Base-by-base conservation (phyloP, 2,797 vertebrate genomes). In the Spea hammondii region DNA sequence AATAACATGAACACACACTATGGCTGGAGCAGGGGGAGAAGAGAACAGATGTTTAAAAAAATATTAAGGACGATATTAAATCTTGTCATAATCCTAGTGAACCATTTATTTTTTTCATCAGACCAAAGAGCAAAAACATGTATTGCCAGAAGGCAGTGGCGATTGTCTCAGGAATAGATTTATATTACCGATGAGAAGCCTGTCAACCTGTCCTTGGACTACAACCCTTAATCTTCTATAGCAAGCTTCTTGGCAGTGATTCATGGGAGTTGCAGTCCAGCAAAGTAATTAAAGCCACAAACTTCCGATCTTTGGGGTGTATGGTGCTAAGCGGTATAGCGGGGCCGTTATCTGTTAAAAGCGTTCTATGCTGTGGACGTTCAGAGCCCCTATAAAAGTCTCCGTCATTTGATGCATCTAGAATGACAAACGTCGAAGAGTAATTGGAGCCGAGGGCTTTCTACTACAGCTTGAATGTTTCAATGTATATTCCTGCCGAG, bases 401-500 rank as follows among this genome's bases (percentile, higher is more conserved):
- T 77, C 48, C 32, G 0, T 53, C 44, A 65, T 50, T 46, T n/a
- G 46, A 5, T 17, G 12, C 45, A 69, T 55, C 14, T 76, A 57
- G 55, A 13, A 57, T 59, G 67, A 32, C 14, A 84, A 59, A 84
- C 83, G 76, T 78, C 78, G 79, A 71, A 82, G 77, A 76, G 81
- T 80, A 85, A 82, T 86, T 80, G 73, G 13, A 82, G 82, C 83
- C 32, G 88, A 87, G 86, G 86, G 87, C 84, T 86, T 83, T 87
- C 78, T 88, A 85, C 82, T 80, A 45, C 72, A 83, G 77, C 84
- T 81, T 77, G 83, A 83, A 78, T 79, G 74, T 84, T 86, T 84
- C 86, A 84, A 87, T 89, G 86, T 89, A 84, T 87, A 88, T 84
- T 87, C 85, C 84, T 86, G 88, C 86, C 84, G 72, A 85, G 86